These are phyloP conservation scores for Hormiphora californensis DNA, from an alignment of 37 sponge, comb jelly and placozoan genomes.

Conservation along the genomic window DNA sequence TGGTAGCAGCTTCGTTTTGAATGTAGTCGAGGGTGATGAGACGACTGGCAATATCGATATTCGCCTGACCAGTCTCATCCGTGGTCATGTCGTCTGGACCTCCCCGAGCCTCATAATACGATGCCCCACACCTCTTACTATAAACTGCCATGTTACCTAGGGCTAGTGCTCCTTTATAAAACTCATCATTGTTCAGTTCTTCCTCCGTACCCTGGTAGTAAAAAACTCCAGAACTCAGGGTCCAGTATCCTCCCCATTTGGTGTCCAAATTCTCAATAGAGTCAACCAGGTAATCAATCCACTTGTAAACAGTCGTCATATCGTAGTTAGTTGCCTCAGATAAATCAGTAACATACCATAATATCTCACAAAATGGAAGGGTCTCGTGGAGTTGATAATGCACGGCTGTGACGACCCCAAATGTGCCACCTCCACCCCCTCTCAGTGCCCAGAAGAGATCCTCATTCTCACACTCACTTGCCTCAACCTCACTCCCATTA, in stretches of 20 bases:
- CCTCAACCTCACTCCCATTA: slow-evolving; percentile 55
- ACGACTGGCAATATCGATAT: slow-evolving; percentile 36
- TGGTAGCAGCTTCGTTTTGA: not conserved
- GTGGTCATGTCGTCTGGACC: slow-evolving; percentile 30
- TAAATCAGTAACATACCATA: too few relatives aligned
- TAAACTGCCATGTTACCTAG: not conserved
- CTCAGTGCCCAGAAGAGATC: slow-evolving; percentile 64
- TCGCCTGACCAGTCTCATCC: slow-evolving; percentile 3
- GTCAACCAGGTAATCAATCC: slow-evolving; percentile 25
- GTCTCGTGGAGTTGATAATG: slow-evolving; percentile 29
- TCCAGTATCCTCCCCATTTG: slow-evolving; percentile 47
- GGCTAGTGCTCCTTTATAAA: not conserved
- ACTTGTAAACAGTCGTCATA: slow-evolving; percentile 4
- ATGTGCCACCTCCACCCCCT: slow-evolving; percentile 66
- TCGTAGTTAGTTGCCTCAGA: not conserved
- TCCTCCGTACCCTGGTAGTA: slow-evolving; percentile 22
- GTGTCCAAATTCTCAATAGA: not conserved
- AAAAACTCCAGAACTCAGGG: not conserved
- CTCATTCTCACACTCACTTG: slow-evolving; percentile 51
- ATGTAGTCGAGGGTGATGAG: not conserved
- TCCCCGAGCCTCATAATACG: slow-evolving; percentile 22
- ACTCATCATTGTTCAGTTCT: not conserved
- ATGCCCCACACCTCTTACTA: not conserved
- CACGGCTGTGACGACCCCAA: slow-evolving; percentile 46
- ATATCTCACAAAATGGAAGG: slow-evolving; percentile 34